Evolutionary conservation across 2,888 invertebrate species (phyloP).

Genomic region (Minunthozetes semirufus): DNA sequence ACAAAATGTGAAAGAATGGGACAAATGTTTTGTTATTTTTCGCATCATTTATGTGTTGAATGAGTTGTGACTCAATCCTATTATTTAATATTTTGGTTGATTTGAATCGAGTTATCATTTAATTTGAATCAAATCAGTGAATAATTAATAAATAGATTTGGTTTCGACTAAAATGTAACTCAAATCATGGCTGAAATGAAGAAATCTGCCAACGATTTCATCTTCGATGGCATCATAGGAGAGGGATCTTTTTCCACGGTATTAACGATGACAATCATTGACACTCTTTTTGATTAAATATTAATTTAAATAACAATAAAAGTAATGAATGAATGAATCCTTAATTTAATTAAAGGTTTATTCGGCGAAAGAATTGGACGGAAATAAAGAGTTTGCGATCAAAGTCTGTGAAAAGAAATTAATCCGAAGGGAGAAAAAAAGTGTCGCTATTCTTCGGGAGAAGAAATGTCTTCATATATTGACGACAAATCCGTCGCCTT

Average conservation of each 20-base stretch:
- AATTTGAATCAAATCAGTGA: background rate
- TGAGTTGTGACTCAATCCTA: background rate
- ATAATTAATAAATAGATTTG: background rate
- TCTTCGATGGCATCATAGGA: conserved; percentile 89
- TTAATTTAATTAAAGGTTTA: conserved; percentile 30
- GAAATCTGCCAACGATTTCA: conserved; percentile 61
- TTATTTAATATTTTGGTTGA: background rate
- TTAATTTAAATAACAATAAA: conserved; percentile 3
- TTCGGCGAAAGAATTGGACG: conserved; percentile 76
- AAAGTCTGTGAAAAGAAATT: conserved; percentile 96
- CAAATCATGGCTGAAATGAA: conserved; percentile 10
- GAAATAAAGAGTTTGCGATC: conserved; percentile 75
- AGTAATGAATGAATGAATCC: background rate
- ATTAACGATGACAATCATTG: too few relatives aligned
- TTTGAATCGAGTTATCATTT: background rate
- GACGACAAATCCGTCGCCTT: conserved; percentile 63
- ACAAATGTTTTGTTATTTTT: too few relatives aligned
- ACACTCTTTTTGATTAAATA: conserved; percentile 44
- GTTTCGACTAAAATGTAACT: background rate
- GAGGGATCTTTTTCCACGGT: conserved; percentile 96
- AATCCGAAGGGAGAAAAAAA: conserved; percentile 86
- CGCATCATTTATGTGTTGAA: background rate
- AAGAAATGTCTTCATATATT: conserved; percentile 85
- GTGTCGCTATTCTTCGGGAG: conserved; percentile 85
- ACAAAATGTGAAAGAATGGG: too few relatives aligned